A percentile compares a stretch with the other conserved stretches of the same genome.
Conservation (phyloP, 92 coral and sea anemone genomes). For the Bergia sp. region DNA sequence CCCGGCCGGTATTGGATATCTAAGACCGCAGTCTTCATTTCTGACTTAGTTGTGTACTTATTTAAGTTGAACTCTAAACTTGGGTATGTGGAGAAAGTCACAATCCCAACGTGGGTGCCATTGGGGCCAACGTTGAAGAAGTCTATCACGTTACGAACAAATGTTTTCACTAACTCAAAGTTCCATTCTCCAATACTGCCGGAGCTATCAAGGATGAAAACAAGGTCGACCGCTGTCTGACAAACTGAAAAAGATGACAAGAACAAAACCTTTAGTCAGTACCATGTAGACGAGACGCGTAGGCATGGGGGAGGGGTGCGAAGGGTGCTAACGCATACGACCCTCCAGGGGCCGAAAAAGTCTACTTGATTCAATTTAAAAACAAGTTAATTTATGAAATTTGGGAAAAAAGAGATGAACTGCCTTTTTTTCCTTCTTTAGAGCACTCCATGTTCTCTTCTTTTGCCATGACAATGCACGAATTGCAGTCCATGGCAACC, state of each 20-base stretch:
- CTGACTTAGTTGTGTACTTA: conserved; percentile 60
- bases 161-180: conserved; percentile 73
- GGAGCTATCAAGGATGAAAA: conserved; percentile 86
- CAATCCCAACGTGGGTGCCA: conserved; percentile 89
- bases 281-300: too few species aligned
- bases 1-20: conserved; percentile 66
- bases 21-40: conserved; percentile 68
- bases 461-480: too few species aligned
- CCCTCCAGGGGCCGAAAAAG: too few species aligned
- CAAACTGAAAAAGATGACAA: conserved; percentile 66
- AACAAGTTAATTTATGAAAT: too few species aligned
- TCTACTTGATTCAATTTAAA: too few species aligned
- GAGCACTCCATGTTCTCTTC: too few species aligned
- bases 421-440: too few species aligned
- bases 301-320: too few species aligned
- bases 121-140: conserved; percentile 88
- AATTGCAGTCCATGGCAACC: too few species aligned
- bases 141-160: conserved; percentile 86
- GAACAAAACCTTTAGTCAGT: neutral
- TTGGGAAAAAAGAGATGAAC: too few species aligned
- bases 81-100: conserved; percentile 68
- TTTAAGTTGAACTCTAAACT: conserved; percentile 69
- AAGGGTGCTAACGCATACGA: too few species aligned
- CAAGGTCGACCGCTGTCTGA: conserved; percentile 94
- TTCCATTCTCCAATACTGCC: conserved; percentile 82